Evolutionary conservation across 2,888 invertebrate genomes (phyloP).

Genomic region (Hydrotaea cyrtoneurina): DNA sequence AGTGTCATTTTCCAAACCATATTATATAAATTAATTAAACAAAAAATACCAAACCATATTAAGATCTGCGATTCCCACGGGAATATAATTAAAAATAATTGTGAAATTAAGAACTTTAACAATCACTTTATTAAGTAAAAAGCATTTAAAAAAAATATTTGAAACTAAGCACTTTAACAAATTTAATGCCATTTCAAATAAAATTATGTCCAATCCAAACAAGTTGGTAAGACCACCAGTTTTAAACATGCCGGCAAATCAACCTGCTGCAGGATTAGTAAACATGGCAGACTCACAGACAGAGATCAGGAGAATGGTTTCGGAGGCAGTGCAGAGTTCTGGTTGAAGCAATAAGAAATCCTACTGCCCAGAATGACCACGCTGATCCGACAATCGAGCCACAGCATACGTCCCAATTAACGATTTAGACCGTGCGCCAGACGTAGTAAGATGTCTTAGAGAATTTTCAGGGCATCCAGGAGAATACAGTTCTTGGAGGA

Average conservation of each 20-base stretch:
- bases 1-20: no score
- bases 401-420: no score
- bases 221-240: conserved; percentile 17
- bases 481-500: conserved; percentile 47
- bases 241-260: neutral
- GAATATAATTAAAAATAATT: no score
- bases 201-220: conserved; percentile 5
- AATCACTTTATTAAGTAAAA: no score
- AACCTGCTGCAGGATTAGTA: neutral
- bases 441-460: neutral
- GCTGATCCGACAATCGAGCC: conserved; percentile 30
- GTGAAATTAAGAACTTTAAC: no score
- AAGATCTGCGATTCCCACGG: no score
- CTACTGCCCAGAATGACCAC: neutral
- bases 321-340: neutral
- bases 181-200: no score
- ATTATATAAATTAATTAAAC: no score
- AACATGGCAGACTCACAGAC: neutral
- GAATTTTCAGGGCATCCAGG: conserved; percentile 25
- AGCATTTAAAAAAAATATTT: no score
- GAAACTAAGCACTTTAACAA: no score
- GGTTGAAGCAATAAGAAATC: neutral
- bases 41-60: no score
- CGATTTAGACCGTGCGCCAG: neutral
- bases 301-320: neutral